A percentile compares a stretch with the other conserved stretches of the same genome.
These are phyloP conservation scores for Chaetogeoica ovagalla DNA, from an alignment of 2,888 invertebrate species.

Conservation along the genomic window DNA sequence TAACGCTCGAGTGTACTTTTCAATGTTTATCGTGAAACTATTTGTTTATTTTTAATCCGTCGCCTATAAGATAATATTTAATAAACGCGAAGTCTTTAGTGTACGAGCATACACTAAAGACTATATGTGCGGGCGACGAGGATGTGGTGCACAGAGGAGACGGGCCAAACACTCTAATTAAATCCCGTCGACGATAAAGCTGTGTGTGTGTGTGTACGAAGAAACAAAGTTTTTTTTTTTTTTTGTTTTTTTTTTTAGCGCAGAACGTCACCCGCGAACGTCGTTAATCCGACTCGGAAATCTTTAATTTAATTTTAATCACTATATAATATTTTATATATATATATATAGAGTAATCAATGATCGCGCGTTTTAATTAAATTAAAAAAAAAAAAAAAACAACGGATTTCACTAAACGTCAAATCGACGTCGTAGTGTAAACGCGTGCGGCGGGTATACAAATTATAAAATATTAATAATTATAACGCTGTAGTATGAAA, in stretches of 20 bases:
- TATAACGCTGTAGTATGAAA: neutral
- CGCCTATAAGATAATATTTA: neutral
- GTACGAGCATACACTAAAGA: neutral
- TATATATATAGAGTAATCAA: neutral
- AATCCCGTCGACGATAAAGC: constrained; percentile 21
- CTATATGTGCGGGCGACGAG: neutral
- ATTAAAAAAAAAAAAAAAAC: constrained; percentile 16
- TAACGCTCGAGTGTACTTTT: too few species aligned
- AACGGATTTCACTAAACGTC: neutral
- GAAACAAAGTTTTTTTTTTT: constrained; percentile 16
- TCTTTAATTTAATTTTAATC: constrained; percentile 11
- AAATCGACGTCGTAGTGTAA: neutral
- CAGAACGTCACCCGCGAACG: neutral
- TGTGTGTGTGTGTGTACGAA: neutral
- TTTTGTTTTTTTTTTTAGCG: too few species aligned
- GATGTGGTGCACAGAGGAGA: neutral
- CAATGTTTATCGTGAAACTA: neutral
- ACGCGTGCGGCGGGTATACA: neutral
- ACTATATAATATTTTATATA: neutral
- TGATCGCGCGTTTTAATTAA: constrained; percentile 20
- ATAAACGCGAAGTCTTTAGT: neutral
- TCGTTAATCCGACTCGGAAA: constrained; percentile 12
- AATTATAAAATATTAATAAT: neutral
- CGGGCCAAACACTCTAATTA: neutral
- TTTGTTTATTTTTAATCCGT: constrained; percentile 32